phyloP scores from a whole-genome alignment of 2,888 invertebrate genomes.

The Coleophora deauratella region DNA sequence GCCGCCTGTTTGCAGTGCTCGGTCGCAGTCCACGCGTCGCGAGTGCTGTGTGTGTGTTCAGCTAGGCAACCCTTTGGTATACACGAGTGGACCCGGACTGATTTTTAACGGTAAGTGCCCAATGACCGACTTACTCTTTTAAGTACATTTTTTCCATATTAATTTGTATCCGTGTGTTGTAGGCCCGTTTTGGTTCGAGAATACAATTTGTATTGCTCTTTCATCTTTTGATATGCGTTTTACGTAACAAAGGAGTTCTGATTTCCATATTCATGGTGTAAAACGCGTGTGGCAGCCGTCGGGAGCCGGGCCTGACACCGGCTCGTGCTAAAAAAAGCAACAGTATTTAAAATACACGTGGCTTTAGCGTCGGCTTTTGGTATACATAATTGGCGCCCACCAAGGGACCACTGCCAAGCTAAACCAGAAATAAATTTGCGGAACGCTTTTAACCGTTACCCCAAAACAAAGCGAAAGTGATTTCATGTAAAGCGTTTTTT shows the following conservation, averaged over 20 bases:
- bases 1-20: slow-evolving; percentile 17
- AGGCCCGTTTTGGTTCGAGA: slow-evolving; percentile 3
- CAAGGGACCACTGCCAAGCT: background rate
- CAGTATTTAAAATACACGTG: too few relatives aligned
- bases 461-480: too few relatives aligned
- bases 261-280: slow-evolving; percentile 24
- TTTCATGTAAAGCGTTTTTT: too few relatives aligned
- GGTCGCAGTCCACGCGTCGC: slow-evolving; percentile 27
- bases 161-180: slow-evolving; percentile 9
- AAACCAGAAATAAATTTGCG: too few relatives aligned
- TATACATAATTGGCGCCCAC: slow-evolving; percentile 12
- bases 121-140: too few relatives aligned
- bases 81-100: slow-evolving; percentile 27
- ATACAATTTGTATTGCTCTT: slow-evolving; percentile 5
- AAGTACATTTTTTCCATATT: too few relatives aligned
- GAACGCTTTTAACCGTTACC: too few relatives aligned
- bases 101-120: slow-evolving; percentile 40
- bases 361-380: too few relatives aligned
- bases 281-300: too few relatives aligned
- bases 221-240: slow-evolving; percentile 20
- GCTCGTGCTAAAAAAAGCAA: too few relatives aligned
- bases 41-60: slow-evolving; percentile 36
- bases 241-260: slow-evolving; percentile 19
- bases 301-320: too few relatives aligned
- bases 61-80: slow-evolving; percentile 24